A percentile compares a stretch with the other conserved stretches of the same genome.
Evolutionary conservation across 1,140 invertebrate species (phyloP).

Genomic region (Trinorchestia longiramus): DNA sequence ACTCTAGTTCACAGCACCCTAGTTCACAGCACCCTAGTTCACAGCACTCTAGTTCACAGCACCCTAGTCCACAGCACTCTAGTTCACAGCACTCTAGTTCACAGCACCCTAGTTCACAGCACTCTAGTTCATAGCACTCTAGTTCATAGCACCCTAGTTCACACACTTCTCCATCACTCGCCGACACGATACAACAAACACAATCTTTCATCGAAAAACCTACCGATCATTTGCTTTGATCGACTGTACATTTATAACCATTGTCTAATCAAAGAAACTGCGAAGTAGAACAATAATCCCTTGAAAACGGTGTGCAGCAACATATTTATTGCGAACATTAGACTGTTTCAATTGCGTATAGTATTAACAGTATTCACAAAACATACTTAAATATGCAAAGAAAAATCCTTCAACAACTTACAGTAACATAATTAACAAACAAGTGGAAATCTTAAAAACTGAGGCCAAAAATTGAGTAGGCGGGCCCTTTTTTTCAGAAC

Average conservation of each 20-base stretch:
- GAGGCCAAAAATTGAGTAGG: background rate
- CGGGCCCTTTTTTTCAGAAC: background rate
- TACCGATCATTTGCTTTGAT: background rate
- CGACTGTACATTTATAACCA: background rate
- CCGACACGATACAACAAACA: background rate
- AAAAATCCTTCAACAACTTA: background rate
- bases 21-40: background rate
- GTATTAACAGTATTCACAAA: background rate
- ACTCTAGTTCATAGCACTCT: background rate
- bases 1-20: background rate
- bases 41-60: background rate
- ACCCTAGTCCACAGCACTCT: background rate
- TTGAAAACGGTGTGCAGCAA: too few relatives aligned
- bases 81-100: background rate
- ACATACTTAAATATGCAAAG: background rate
- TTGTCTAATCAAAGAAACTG: background rate
- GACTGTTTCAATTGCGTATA: background rate
- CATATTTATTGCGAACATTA: background rate
- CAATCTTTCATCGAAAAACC: background rate
- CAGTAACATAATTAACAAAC: background rate
- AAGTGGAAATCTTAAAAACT: background rate
- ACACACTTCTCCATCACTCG: background rate
- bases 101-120: background rate
- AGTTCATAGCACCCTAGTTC: background rate
- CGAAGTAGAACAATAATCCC: too few relatives aligned